These are phyloP conservation scores for Ceratitis capitata DNA, from an alignment of 1,140 invertebrate species.

Conservation along the genomic window DNA sequence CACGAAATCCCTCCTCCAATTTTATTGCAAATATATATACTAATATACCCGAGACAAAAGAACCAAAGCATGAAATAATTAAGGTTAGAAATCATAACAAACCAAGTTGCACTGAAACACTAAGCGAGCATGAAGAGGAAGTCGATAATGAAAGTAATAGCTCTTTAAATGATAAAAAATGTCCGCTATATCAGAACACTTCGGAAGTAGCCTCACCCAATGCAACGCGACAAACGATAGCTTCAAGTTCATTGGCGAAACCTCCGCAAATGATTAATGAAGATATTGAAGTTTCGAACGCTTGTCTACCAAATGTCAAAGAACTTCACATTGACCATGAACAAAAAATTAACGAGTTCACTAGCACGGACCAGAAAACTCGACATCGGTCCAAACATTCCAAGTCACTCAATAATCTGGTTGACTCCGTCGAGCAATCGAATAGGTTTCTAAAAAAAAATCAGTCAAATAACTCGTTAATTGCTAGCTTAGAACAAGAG, in stretches of 20 bases:
- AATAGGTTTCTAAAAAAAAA: not conserved
- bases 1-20: slow-evolving; percentile 56
- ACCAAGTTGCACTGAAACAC: slow-evolving; percentile 64
- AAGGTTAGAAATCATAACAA: slow-evolving; percentile 59
- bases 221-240: not conserved
- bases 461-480: not conserved
- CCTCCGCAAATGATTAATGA: slow-evolving; percentile 47
- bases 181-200: slow-evolving; percentile 30
- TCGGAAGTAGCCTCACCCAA: not conserved
- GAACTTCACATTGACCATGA: slow-evolving; percentile 58
- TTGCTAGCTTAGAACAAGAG: not conserved
- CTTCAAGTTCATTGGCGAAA: not conserved
- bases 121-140: slow-evolving; percentile 51
- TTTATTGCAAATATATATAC: slow-evolving; percentile 80
- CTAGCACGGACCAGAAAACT: slow-evolving; percentile 54
- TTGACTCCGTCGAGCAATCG: slow-evolving; percentile 40
- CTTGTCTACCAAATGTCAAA: slow-evolving; percentile 53
- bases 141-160: slow-evolving; percentile 44
- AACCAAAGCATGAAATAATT: slow-evolving; percentile 70
- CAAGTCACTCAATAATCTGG: slow-evolving; percentile 62
- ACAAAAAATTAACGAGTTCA: slow-evolving; percentile 52
- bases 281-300: slow-evolving; percentile 61
- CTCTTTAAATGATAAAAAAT: slow-evolving; percentile 1
- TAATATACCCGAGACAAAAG: slow-evolving; percentile 75
- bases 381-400: slow-evolving; percentile 53